Evolutionary conservation across 2,888 invertebrate genomes (phyloP).

Genomic region (Choreutis nemorana): DNA sequence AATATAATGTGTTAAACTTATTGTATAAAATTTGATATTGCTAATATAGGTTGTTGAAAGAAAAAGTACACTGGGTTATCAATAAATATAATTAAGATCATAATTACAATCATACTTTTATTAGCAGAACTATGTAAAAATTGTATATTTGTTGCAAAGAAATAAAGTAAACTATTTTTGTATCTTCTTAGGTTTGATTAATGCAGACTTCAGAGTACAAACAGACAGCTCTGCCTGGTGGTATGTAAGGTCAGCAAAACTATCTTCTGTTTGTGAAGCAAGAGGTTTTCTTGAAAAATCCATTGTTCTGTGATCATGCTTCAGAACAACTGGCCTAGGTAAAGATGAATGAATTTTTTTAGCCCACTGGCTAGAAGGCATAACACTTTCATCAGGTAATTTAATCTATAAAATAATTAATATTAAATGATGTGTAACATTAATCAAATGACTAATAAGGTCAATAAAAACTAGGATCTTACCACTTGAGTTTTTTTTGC

Average conservation of each 20-base stretch:
- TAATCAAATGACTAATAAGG: neutral
- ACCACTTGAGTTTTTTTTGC: constrained; percentile 44
- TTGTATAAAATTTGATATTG: too few relatives aligned
- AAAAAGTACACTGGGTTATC: too few relatives aligned
- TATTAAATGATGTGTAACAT: too few relatives aligned
- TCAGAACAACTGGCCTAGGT: constrained; percentile 33
- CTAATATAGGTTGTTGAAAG: too few relatives aligned
- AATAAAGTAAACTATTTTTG: too few relatives aligned
- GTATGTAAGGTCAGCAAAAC: constrained; percentile 33
- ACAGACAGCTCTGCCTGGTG: constrained; percentile 44
- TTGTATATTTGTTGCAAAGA: too few relatives aligned
- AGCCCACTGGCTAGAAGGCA: constrained; percentile 30
- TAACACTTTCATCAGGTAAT: constrained; percentile 26
- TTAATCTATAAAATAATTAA: constrained; percentile 30
- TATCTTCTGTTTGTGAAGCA: constrained; percentile 26
- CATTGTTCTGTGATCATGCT: constrained; percentile 31
- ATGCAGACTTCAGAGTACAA: constrained; percentile 37
- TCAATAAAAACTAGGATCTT: constrained; percentile 13
- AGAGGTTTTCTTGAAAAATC: constrained; percentile 19
- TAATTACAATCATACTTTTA: too few relatives aligned
- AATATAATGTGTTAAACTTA: too few relatives aligned
- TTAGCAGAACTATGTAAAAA: too few relatives aligned
- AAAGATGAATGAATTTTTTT: constrained; percentile 28
- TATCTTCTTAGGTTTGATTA: constrained; percentile 17
- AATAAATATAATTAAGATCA: too few relatives aligned